Conservation (phyloP, 2,113 vertebrate genomes). For the Antigone vipio region DNA sequence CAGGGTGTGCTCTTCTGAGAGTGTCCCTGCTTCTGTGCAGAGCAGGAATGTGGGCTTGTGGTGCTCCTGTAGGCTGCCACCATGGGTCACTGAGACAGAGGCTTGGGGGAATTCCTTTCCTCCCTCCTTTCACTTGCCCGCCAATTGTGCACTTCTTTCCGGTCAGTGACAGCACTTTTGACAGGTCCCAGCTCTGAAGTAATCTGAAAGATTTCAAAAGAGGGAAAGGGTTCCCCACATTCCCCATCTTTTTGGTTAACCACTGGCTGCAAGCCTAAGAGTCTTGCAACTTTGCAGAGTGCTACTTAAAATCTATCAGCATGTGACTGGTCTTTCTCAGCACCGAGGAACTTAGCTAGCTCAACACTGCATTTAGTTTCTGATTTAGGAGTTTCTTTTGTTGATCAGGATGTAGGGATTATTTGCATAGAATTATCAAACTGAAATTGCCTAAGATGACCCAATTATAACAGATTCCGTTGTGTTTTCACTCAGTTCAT, state of each 20-base stretch:
- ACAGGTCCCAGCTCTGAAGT: neutral
- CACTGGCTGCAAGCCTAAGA: neutral
- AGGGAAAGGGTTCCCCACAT: neutral
- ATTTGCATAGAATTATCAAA: neutral
- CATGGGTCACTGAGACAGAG: neutral
- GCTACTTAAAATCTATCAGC: neutral
- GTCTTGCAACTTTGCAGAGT: neutral
- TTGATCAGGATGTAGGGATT: neutral
- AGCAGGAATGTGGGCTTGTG: neutral
- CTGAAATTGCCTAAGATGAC: neutral
- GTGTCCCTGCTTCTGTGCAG: neutral
- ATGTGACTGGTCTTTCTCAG: neutral
- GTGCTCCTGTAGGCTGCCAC: neutral
- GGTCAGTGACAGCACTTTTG: neutral
- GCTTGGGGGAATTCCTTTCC: neutral
- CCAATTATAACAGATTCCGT: neutral
- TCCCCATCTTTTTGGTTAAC: neutral
- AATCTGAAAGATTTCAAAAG: neutral
- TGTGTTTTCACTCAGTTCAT: neutral
- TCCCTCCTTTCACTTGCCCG: neutral
- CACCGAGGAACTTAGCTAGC: neutral
- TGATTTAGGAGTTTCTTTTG: neutral
- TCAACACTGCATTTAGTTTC: neutral
- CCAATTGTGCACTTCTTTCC: neutral
- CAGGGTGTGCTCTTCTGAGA: neutral